Evolutionary conservation across 2,797 vertebrate genomes (phyloP), one percentile per base, ranked within the genome.

Genomic region (Poecilia wingei): DNA sequence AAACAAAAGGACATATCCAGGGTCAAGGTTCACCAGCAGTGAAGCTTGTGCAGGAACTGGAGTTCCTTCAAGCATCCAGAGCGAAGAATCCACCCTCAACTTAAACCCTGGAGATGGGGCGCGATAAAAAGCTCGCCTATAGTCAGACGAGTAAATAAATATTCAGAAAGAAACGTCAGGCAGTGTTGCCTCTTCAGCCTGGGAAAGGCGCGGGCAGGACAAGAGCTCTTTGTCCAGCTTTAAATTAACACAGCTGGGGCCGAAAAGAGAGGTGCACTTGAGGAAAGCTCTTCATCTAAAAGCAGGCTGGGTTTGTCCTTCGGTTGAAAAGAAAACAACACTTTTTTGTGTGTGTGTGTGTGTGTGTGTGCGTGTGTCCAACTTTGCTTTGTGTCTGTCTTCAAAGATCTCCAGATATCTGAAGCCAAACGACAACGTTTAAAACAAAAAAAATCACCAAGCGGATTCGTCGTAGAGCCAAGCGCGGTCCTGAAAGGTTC

Each of bases 161-260:
- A 92, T 94, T 92, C 90, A 91, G 88, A 88, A 36, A 86, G 87
- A 93, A 94, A 91, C 86, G 92, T 91, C 88, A 91, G 93, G 75
- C 88, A 70, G 83, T 5, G 75, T 88, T 90, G 90, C 76, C 86
- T 93, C 89, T 86, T 85, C 86, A 80, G 85, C 90, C 88, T 94
- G 94, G 93, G 94, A 95, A 95, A 94, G 79, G 93, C 94, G 93
- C 91, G 92, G 94, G 93, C 74, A 77, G 92, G 82, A 95, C 93
- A 95, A 94, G 85, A 83, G 85, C 86, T 79, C 90, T 93, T 95
- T 95, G 93, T 94, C 80, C 33, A 0, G 51, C 73, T 39, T 86
- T 83, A 91, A 84, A 87, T 92, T 84, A 89, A 86, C 91, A 89
- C 84, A 66, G 90, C 82, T 64, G 79, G 87, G 86, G 82, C 79